Evolutionary conservation across 2,113 vertebrate species (phyloP).

Genomic region (Cyprichromis sp.): DNA sequence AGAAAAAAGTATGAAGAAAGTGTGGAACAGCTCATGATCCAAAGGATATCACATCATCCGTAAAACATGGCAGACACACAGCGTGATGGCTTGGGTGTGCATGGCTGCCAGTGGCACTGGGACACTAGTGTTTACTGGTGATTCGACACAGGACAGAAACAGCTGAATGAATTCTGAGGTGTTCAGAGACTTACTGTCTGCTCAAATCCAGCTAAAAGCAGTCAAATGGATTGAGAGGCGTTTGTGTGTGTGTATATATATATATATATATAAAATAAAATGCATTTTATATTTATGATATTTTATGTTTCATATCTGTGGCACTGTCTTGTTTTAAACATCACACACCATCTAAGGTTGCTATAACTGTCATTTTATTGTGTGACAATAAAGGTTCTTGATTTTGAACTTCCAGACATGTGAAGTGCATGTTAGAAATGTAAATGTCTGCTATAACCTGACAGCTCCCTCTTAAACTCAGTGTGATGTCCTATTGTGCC

Average conservation of each 20-base stretch:
- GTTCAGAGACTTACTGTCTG: neutral
- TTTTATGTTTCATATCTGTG: neutral
- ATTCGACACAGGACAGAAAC: neutral
- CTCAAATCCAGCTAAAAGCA: neutral
- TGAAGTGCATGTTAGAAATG: neutral
- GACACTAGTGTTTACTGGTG: neutral
- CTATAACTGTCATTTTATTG: neutral
- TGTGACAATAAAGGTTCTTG: neutral
- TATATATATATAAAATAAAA: too few relatives aligned
- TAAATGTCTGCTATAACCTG: neutral
- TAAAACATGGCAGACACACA: neutral
- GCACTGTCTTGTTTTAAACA: neutral
- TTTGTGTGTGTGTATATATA: accelerated
- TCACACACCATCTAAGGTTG: neutral
- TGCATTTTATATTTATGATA: neutral
- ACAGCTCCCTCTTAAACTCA: neutral
- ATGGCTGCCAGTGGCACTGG: neutral
- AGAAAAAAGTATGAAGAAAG: neutral
- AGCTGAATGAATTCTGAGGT: neutral
- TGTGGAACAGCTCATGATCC: neutral
- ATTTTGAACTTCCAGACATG: neutral
- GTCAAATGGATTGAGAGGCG: neutral
- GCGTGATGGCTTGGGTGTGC: neutral
- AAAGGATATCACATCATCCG: neutral
- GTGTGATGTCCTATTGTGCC: neutral